A percentile compares a stretch with the other conserved stretches of the same genome.
These are phyloP conservation scores for Rallus crepitans DNA, from an alignment of 2,797 vertebrate genomes.

Conservation along the genomic window DNA sequence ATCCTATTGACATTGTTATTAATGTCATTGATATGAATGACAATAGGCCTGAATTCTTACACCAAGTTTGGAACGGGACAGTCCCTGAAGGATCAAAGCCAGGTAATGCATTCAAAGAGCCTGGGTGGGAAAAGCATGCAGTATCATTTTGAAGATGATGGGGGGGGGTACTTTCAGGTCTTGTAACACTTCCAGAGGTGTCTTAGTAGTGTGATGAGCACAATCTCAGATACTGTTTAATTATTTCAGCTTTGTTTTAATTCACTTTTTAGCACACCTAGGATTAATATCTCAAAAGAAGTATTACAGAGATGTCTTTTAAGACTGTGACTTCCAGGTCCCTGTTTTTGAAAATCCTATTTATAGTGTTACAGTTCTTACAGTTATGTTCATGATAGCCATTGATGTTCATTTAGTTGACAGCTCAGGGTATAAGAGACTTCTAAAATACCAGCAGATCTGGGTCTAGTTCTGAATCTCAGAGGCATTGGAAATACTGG, in stretches of 20 bases:
- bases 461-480: constrained; percentile 20
- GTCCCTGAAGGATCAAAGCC: constrained; percentile 97
- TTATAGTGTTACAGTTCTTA: not conserved
- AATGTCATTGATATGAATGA: constrained; percentile 99
- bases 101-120: constrained; percentile 79
- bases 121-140: not conserved
- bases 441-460: not conserved
- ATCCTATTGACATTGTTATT: constrained; percentile 97
- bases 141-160: not conserved
- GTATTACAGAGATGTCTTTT: not conserved
- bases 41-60: constrained; percentile 95
- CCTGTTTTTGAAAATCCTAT: not conserved
- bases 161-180: not conserved
- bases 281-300: not conserved
- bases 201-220: not conserved
- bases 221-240: not conserved
- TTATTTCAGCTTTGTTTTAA: not conserved
- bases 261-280: not conserved
- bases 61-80: constrained; percentile 96
- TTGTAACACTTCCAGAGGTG: not conserved
- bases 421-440: constrained; percentile 17
- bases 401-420: constrained; percentile 2
- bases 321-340: not conserved
- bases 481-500: not conserved
- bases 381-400: not conserved